These are phyloP conservation scores for Apocheima hispidaria DNA, from an alignment of 2,888 invertebrate genomes.

Conservation along the genomic window DNA sequence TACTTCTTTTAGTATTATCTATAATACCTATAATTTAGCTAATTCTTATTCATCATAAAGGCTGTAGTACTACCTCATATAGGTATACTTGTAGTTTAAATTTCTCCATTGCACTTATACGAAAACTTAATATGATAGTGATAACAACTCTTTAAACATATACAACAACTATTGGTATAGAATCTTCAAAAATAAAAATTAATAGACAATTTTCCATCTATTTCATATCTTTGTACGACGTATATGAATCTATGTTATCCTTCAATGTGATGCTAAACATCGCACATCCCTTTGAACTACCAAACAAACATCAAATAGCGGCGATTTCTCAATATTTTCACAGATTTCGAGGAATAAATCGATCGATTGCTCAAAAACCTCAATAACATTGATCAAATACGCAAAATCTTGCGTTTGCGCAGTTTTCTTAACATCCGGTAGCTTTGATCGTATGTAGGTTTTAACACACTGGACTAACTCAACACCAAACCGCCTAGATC, in stretches of 20 bases:
- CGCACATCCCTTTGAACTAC: slow-evolving; percentile 25
- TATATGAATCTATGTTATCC: slow-evolving; percentile 5
- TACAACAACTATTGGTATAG: not conserved
- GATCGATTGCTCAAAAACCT: slow-evolving; percentile 32
- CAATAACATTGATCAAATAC: slow-evolving; percentile 29
- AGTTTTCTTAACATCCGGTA: slow-evolving; percentile 42
- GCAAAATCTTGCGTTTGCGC: slow-evolving; percentile 36
- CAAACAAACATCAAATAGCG: slow-evolving; percentile 28
- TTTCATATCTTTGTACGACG: not conserved
- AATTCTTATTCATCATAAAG: no score
- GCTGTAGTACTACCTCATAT: no score
- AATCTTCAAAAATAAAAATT: not conserved
- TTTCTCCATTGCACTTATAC: no score
- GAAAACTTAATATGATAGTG: no score
- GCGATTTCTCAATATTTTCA: slow-evolving; percentile 35
- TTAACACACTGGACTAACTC: not conserved
- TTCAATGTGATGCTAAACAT: slow-evolving; percentile 9
- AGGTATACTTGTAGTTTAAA: no score
- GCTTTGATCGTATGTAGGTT: slow-evolving; percentile 49
- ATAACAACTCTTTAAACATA: no score
- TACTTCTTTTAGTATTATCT: no score
- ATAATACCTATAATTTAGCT: no score
- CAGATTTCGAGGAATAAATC: slow-evolving; percentile 36
- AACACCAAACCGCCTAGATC: no score
- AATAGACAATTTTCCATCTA: not conserved